Percentiles rank a stretch among this genome's conserved stretches.
Evolutionary conservation across 2,113 vertebrate genomes (phyloP).

Genomic region (Onychorhynchus coronatus): DNA sequence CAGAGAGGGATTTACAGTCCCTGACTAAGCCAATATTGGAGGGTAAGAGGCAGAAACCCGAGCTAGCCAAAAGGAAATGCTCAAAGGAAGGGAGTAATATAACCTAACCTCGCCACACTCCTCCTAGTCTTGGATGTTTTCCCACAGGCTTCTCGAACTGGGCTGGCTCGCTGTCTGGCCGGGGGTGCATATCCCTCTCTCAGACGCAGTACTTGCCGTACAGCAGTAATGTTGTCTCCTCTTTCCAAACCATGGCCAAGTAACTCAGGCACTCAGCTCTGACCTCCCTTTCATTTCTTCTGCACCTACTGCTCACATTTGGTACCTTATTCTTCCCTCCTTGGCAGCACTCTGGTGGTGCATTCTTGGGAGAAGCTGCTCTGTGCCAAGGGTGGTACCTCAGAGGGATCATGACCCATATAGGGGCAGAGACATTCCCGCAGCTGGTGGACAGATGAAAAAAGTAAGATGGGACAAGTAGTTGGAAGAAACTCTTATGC

Average conservation of each 20-base stretch:
- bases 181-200: background rate
- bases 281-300: background rate
- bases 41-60: slow-evolving; percentile 14
- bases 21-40: background rate
- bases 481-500: background rate
- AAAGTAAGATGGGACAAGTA: background rate
- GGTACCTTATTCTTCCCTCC: background rate
- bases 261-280: background rate
- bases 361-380: background rate
- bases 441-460: background rate
- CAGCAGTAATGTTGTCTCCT: accelerated
- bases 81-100: background rate
- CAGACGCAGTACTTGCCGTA: background rate
- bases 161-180: background rate
- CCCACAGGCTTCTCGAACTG: background rate
- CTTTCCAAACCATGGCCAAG: background rate
- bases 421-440: background rate
- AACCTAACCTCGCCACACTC: background rate
- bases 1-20: background rate
- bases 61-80: slow-evolving; percentile 18
- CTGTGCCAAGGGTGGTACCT: background rate
- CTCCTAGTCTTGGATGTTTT: background rate
- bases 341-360: background rate
- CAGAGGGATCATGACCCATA: accelerated
- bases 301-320: background rate